Percentiles rank a stretch among this genome's conserved stretches.
These are phyloP conservation scores for Parauchenoglanis ngamensis DNA, from an alignment of 2,797 vertebrate species.

Conservation along the genomic window DNA sequence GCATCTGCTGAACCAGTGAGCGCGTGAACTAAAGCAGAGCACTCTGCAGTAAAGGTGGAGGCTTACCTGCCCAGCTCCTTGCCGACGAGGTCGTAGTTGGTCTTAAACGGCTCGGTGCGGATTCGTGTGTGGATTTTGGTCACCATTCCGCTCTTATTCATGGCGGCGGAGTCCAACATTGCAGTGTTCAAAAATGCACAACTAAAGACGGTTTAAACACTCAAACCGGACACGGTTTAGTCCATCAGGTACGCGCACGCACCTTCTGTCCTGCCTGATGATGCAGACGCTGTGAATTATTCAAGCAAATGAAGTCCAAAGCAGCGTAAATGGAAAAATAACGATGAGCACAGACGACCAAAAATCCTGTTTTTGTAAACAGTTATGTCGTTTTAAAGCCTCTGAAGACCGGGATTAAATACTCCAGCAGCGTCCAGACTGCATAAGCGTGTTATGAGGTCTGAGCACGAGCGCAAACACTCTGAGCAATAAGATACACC, in stretches of 20 bases:
- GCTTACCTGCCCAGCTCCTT: conserved; percentile 78
- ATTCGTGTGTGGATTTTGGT: conserved; percentile 76
- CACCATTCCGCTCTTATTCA: conserved; percentile 78
- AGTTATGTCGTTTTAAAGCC: not conserved
- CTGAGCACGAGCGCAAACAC: conserved; percentile 61
- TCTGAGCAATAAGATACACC: conserved; percentile 61
- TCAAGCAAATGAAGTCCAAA: not conserved
- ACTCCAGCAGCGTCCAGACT: not conserved
- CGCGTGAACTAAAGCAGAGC: not conserved
- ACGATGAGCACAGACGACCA: not conserved
- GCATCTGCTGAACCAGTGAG: not conserved
- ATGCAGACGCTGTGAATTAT: not conserved
- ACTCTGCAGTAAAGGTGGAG: too few relatives aligned
- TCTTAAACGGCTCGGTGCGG: conserved; percentile 72
- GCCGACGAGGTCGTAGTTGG: conserved; percentile 75
- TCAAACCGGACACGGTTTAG: not conserved
- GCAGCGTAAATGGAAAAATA: too few relatives aligned
- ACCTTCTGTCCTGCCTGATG: not conserved
- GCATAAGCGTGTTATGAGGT: conserved; percentile 25
- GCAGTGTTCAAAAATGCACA: conserved; percentile 27
- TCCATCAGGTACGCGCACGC: conserved; percentile 37
- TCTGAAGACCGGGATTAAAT: not conserved
- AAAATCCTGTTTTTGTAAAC: not conserved
- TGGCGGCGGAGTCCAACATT: conserved; percentile 65
- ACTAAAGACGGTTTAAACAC: not conserved